Percentiles rank a stretch among this genome's conserved stretches.
Conservation (phyloP, 2,113 vertebrate genomes). For the Elachura formosa region DNA sequence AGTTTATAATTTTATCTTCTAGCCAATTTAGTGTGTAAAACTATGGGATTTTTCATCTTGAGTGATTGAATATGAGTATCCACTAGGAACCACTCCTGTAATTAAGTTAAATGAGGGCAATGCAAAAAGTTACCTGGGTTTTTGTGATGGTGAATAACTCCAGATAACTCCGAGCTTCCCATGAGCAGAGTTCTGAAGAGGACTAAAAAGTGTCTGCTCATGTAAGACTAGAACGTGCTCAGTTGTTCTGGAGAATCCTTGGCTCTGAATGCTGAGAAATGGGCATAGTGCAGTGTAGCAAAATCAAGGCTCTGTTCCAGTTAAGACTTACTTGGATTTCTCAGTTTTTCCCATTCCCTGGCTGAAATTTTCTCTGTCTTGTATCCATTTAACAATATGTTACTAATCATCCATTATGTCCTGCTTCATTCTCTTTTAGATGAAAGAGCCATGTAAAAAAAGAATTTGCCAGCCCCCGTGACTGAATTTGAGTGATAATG, state of each 20-base stretch:
- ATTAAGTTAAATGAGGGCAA: neutral
- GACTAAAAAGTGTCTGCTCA: neutral
- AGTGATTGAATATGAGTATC: neutral
- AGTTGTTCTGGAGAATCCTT: neutral
- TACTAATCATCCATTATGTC: constrained; percentile 48
- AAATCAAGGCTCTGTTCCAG: neutral
- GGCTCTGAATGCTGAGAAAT: neutral
- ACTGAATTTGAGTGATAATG: constrained; percentile 47
- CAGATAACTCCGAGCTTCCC: neutral
- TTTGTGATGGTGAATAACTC: neutral
- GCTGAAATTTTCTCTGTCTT: constrained; percentile 21
- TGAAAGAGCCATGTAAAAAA: constrained; percentile 41
- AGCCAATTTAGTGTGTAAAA: neutral
- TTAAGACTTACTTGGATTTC: neutral
- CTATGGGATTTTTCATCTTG: neutral
- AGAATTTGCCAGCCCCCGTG: neutral
- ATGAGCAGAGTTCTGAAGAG: neutral
- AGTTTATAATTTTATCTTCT: neutral
- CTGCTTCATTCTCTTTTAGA: constrained; percentile 39
- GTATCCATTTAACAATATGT: constrained; percentile 15
- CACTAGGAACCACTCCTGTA: neutral
- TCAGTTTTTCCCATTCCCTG: neutral
- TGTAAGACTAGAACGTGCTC: neutral
- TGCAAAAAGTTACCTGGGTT: neutral
- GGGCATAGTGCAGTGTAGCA: neutral